Conservation (phyloP, 2,797 vertebrate species). For the Cheirogaleus major region DNA sequence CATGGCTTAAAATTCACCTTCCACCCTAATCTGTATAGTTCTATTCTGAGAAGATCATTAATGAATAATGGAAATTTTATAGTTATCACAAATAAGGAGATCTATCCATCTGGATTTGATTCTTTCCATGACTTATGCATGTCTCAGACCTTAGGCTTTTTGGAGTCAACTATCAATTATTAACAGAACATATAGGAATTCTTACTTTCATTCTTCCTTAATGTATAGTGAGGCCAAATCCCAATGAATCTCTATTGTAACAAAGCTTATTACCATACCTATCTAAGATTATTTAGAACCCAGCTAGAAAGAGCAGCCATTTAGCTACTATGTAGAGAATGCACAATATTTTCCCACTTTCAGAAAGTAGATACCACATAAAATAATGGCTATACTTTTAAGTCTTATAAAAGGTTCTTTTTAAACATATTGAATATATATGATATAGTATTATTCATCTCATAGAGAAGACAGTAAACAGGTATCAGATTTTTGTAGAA, state of each 20-base stretch:
- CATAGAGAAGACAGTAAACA: background rate
- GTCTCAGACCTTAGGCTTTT: background rate
- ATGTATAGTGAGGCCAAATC: background rate
- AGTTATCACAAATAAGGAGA: background rate
- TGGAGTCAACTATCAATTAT: background rate
- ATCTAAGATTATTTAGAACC: background rate
- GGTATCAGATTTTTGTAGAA: background rate
- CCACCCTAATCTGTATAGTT: background rate
- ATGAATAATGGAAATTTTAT: background rate
- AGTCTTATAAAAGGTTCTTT: background rate
- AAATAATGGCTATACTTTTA: slow-evolving; percentile 11
- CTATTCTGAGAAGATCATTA: background rate
- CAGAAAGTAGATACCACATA: background rate
- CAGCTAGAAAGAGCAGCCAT: background rate
- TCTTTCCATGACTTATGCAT: background rate
- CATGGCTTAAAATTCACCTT: background rate
- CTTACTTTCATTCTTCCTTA: background rate
- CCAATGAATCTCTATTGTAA: background rate
- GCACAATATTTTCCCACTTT: background rate
- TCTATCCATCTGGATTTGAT: background rate
- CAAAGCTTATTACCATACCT: background rate
- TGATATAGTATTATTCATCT: background rate
- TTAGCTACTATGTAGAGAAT: background rate
- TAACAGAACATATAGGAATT: background rate
- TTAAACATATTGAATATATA: background rate